Conservation (phyloP, 2,113 vertebrate genomes). For the Bubo bubo region DNA sequence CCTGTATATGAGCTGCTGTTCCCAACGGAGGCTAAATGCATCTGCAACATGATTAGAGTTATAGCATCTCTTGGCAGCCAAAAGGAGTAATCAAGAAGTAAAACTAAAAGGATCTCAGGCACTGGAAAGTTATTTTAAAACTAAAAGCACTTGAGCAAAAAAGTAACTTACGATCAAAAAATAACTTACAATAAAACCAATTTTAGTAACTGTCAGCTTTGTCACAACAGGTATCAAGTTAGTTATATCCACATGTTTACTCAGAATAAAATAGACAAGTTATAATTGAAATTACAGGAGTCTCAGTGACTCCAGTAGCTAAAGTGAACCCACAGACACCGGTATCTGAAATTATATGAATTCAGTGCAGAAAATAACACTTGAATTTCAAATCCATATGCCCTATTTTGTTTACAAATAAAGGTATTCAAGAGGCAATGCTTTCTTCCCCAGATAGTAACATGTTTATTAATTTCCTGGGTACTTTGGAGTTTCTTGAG, state of each 20-base stretch:
- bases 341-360: fast-evolving
- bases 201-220: background rate
- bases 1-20: background rate
- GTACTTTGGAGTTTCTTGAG: background rate
- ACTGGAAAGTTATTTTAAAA: background rate
- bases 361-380: background rate
- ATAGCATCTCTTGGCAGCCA: background rate
- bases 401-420: background rate
- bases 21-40: background rate
- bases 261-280: background rate
- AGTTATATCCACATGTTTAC: background rate
- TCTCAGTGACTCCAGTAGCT: background rate
- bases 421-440: background rate
- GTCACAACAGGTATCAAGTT: background rate
- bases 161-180: background rate
- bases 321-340: background rate
- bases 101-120: background rate
- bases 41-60: background rate
- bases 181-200: background rate
- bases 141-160: background rate
- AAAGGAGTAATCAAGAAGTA: background rate
- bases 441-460: background rate
- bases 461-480: background rate
- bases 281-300: background rate
- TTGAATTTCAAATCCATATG: fast-evolving